Conservation (phyloP, 2,113 vertebrate genomes). For the Eudyptes chrysolophus region DNA sequence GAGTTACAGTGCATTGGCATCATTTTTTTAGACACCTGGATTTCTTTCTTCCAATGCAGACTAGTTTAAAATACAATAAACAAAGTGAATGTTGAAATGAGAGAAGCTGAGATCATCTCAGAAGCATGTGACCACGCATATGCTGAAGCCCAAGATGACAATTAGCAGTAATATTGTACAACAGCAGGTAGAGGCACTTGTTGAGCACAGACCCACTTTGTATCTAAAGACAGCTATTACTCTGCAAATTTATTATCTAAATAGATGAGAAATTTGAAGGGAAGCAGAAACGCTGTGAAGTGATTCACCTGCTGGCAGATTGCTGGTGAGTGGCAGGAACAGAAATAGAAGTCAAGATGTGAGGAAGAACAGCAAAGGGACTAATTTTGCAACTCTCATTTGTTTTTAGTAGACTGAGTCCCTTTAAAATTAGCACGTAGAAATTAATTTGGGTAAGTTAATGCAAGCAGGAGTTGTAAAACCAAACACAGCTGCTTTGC, state of each 20-base stretch:
- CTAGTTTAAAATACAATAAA: neutral
- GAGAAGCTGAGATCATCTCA: neutral
- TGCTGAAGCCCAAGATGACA: neutral
- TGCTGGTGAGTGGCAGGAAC: neutral
- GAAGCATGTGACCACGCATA: neutral
- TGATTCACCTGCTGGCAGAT: neutral
- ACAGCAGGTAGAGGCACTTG: neutral
- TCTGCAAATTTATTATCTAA: neutral
- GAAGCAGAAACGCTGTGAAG: neutral
- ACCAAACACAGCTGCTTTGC: neutral
- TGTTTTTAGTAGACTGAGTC: neutral
- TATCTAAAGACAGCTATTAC: neutral
- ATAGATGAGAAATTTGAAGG: neutral
- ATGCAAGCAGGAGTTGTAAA: neutral
- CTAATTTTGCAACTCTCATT: neutral
- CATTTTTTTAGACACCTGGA: fast-evolving
- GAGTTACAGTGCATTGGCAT: neutral
- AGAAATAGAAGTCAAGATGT: neutral
- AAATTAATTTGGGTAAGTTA: neutral
- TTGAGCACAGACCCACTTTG: neutral
- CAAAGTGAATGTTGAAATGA: neutral
- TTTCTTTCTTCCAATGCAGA: neutral
- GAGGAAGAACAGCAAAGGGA: neutral
- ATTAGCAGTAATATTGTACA: neutral
- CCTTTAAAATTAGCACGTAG: neutral